These are phyloP conservation scores for Heteromormyrus szaboi DNA, from an alignment of 2,797 vertebrate species.

Conservation along the genomic window DNA sequence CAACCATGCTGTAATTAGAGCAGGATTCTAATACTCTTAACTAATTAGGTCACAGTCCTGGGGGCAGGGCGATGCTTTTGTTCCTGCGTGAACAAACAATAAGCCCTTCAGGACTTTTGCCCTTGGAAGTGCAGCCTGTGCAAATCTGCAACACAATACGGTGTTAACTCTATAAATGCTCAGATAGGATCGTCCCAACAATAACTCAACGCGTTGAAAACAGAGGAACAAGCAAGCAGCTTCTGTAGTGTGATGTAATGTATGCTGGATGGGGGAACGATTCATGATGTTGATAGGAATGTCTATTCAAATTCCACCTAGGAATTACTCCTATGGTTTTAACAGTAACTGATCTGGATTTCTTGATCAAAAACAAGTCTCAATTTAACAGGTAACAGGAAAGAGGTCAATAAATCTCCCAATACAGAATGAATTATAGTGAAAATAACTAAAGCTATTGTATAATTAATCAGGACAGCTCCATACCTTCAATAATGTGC, in stretches of 20 bases:
- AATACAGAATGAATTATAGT: neutral
- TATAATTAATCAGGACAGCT: neutral
- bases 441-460: neutral
- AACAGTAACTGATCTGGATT: neutral
- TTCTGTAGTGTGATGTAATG: neutral
- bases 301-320: neutral
- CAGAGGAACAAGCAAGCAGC: neutral
- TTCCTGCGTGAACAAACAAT: constrained; percentile 10
- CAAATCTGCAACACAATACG: neutral
- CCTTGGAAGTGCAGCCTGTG: neutral
- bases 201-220: neutral
- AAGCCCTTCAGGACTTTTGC: neutral
- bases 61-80: neutral
- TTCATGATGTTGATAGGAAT: neutral
- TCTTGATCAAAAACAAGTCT: neutral
- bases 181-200: neutral
- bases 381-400: neutral
- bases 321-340: neutral
- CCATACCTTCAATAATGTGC: constrained; percentile 86
- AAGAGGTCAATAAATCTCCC: neutral
- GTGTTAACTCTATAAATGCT: neutral
- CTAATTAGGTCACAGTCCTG: constrained; percentile 24
- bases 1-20: constrained; percentile 19
- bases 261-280: neutral
- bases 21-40: constrained; percentile 17